Evolutionary conservation across 2,797 vertebrate genomes (phyloP).

Genomic region (Muscicapa striata): DNA sequence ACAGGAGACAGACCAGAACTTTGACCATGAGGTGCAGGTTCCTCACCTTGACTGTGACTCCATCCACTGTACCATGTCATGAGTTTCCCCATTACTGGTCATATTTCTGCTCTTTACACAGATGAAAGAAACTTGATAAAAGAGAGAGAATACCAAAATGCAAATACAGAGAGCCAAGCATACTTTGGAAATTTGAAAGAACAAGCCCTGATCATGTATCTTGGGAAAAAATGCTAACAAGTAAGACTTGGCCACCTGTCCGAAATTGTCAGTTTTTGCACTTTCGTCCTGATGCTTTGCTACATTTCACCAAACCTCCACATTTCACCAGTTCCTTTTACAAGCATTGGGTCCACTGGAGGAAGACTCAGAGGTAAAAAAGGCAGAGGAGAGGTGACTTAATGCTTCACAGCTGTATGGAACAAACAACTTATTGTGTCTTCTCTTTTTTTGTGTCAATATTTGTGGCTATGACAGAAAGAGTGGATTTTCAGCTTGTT

Average conservation of each 20-base stretch:
- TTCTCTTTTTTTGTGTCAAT: neutral
- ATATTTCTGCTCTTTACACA: neutral
- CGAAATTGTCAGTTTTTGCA: neutral
- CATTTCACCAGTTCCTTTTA: neutral
- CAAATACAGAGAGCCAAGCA: neutral
- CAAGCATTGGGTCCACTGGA: neutral
- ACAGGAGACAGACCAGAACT: neutral
- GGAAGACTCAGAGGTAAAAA: neutral
- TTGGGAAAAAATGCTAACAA: neutral
- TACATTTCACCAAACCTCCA: neutral
- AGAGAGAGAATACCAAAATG: neutral
- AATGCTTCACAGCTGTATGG: neutral
- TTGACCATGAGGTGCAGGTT: neutral
- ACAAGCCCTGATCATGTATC: neutral
- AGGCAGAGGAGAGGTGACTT: neutral
- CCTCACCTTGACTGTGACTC: neutral
- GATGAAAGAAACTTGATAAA: neutral
- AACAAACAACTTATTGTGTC: neutral
- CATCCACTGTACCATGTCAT: accelerated
- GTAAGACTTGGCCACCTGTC: neutral
- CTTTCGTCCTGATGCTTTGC: neutral
- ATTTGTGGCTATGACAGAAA: neutral
- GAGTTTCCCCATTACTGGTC: neutral
- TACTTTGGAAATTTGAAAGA: neutral
- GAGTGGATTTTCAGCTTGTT: neutral